Base-by-base conservation (phyloP, 2,888 invertebrate genomes). In the Apotomis capreana region DNA sequence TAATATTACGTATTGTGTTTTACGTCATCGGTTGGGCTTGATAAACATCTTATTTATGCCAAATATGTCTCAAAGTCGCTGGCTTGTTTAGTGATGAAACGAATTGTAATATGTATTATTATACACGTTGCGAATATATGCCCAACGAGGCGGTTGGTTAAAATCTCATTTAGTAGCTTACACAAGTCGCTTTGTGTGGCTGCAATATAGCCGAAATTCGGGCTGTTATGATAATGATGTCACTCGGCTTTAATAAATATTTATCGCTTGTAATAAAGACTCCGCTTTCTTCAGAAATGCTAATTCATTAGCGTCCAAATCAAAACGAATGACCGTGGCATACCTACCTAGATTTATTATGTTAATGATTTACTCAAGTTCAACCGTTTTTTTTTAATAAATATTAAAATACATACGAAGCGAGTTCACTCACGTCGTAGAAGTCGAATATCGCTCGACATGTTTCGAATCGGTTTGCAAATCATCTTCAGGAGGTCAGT, bases 1-100 rank as follows among this genome's bases (percentile, higher is more conserved):
- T 82, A 82, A 84, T 84, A 77, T 78, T 79, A 82, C 80, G 80
- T 78, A 78, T 80, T 77, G 78, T 80, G 78, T 79, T 83, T 83
- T 83, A 81, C 84, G 81, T 86, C 84, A 85, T 79, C 76, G 76
- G 76, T 69, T 68, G 60, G 68, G 59, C 51, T 52, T 79, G 77
- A 76, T 77, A 76, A 75, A 74, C 76, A 74, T 65, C 55, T 65
- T 75, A 76, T 78, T 69, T 79, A 76, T 76, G 73, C 75, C 63
- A 76, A 75, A 72, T 74, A 72, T 75, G 74, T 77, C 74, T 74
- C 67, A 68, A 70, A 73, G 76, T 59, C 74, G 52, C 61, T 52
- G 36, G 58, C 57, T 52, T 58, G 15, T 58, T 36, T 15, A 55
- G 36, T 46, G 58, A 58, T 12, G 49, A 62, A 69, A 62, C 36